A percentile compares a stretch with the other conserved stretches of the same genome.
phyloP scores from a whole-genome alignment of 2,797 vertebrate genomes.

The Psittacula echo region DNA sequence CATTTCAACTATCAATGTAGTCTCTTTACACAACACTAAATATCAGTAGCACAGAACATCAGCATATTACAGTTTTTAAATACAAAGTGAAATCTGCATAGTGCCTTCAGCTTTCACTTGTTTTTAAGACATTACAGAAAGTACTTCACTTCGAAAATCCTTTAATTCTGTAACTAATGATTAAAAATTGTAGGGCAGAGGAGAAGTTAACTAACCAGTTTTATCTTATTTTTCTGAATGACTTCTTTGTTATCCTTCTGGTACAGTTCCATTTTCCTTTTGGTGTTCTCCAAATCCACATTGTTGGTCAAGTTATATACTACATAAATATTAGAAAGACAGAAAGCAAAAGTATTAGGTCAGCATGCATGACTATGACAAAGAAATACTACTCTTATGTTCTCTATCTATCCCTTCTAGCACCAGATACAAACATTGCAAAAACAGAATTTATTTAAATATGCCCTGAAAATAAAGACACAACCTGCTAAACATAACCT shows the following conservation, averaged over 20 bases:
- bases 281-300: conserved; percentile 93
- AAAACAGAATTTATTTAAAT: conserved; percentile 10
- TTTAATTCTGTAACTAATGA: conserved; percentile 33
- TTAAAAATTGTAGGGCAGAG: not conserved
- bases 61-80: not conserved
- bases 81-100: not conserved
- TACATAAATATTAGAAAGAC: conserved; percentile 69
- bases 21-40: not conserved
- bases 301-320: conserved; percentile 97
- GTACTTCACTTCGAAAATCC: not conserved
- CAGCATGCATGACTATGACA: not conserved
- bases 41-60: not conserved
- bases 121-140: conserved; percentile 10
- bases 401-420: conserved; percentile 9
- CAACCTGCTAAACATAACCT: conserved; percentile 5
- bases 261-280: conserved; percentile 94
- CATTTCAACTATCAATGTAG: not conserved
- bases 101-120: not conserved
- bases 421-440: not conserved
- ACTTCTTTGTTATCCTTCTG: conserved; percentile 94
- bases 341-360: conserved; percentile 31
- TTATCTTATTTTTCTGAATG: conserved; percentile 95
- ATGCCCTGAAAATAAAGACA: not conserved
- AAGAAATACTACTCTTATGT: not conserved
- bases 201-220: conserved; percentile 85